Conservation (phyloP, 2,797 vertebrate genomes). For the Heliangelus exortis region DNA sequence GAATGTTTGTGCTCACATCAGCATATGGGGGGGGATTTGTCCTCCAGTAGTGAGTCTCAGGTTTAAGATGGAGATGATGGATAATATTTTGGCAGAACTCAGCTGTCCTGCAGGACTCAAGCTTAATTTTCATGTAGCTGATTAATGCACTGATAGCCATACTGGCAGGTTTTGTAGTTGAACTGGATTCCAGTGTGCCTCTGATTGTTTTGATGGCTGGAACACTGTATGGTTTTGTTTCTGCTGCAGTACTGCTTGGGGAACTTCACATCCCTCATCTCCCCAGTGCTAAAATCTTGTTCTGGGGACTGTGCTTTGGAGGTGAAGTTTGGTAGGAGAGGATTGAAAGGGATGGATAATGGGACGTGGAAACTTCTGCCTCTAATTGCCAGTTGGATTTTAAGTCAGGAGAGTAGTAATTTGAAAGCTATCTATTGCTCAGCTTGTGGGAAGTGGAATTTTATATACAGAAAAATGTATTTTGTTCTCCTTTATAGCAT, state of each 20-base stretch:
- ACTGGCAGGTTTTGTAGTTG: constrained; percentile 21
- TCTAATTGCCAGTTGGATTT: neutral
- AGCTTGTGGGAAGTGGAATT: neutral
- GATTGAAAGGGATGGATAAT: neutral
- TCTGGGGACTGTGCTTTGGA: neutral
- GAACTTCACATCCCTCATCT: neutral
- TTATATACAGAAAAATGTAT: neutral
- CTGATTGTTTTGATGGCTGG: neutral
- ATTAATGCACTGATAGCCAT: constrained; percentile 3
- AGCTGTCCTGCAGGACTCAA: neutral
- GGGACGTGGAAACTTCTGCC: neutral
- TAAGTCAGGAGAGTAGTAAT: neutral
- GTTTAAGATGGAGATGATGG: neutral
- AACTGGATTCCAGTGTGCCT: constrained; percentile 15
- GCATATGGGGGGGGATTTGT: neutral
- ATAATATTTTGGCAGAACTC: neutral
- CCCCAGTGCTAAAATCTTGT: neutral
- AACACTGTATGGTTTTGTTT: neutral
- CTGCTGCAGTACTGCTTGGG: neutral
- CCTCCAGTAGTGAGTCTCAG: neutral
- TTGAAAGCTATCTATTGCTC: neutral
- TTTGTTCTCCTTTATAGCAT: neutral
- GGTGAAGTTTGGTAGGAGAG: neutral
- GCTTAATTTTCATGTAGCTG: constrained; percentile 25
- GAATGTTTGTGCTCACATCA: neutral